Evolutionary conservation across 1,140 invertebrate genomes (phyloP).

Genomic region (Meloidogyne chitwoodi): DNA sequence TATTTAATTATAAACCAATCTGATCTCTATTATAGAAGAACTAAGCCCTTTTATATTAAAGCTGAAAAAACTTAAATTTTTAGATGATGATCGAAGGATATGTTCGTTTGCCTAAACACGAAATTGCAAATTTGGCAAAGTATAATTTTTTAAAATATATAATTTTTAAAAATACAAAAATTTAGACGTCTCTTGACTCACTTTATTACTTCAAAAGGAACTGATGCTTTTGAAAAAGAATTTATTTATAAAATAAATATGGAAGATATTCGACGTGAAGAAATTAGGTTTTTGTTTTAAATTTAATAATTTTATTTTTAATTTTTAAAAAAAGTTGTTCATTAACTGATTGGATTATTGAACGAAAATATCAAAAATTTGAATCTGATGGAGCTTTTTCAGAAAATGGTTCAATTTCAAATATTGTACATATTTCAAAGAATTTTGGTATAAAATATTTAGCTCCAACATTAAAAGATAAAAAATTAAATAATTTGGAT

Average conservation of each 20-base stretch:
- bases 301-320: background rate
- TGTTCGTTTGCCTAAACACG: constrained; percentile 19
- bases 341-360: background rate
- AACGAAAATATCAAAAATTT: background rate
- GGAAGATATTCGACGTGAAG: constrained; percentile 27
- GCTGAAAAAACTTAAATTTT: background rate
- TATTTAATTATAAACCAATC: no score
- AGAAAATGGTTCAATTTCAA: background rate
- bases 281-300: constrained; percentile 16
- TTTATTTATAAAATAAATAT: constrained; percentile 19
- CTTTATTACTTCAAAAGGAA: constrained; percentile 19
- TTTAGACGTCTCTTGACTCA: constrained; percentile 25
- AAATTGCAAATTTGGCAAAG: constrained; percentile 26
- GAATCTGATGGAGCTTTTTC: background rate
- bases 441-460: constrained; percentile 5
- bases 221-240: constrained; percentile 17
- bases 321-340: background rate
- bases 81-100: constrained; percentile 24
- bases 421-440: constrained; percentile 6
- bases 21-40: no score
- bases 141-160: background rate
- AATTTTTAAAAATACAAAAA: background rate
- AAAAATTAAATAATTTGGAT: background rate
- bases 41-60: background rate
- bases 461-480: background rate